Conservation (phyloP, 2,113 vertebrate species). For the Cavia porcellus region DNA sequence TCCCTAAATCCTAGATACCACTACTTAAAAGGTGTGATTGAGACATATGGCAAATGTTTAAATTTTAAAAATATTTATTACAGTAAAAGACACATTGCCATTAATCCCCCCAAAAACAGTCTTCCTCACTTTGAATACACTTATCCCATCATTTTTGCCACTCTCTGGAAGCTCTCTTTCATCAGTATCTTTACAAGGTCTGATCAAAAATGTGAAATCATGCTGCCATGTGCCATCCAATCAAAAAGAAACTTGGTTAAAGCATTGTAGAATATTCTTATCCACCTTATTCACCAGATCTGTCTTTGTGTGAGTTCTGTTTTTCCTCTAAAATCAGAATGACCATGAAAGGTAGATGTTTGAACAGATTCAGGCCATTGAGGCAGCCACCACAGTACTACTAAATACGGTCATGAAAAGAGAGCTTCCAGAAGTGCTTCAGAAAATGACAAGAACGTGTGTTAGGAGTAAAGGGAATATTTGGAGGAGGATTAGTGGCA, state of each 20-base stretch:
- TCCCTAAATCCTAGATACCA: neutral
- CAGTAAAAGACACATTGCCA: neutral
- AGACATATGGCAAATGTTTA: neutral
- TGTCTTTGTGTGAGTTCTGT: neutral
- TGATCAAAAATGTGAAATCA: neutral
- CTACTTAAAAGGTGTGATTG: neutral
- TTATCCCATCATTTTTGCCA: neutral
- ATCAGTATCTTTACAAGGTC: neutral
- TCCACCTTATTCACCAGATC: neutral
- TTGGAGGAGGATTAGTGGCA: neutral
- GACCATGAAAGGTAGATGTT: neutral
- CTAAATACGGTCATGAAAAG: neutral
- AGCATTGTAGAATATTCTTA: neutral
- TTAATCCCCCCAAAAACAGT: neutral
- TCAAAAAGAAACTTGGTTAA: neutral
- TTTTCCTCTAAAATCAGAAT: neutral
- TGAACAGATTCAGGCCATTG: neutral
- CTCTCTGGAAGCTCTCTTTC: neutral
- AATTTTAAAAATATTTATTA: neutral
- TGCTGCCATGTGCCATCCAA: neutral
- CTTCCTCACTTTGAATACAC: neutral
- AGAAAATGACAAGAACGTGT: neutral
- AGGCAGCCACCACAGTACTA: neutral
- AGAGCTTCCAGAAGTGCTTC: neutral
- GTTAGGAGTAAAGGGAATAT: neutral